phyloP scores from a whole-genome alignment of 2,113 vertebrate species.

The Columbina picui region DNA sequence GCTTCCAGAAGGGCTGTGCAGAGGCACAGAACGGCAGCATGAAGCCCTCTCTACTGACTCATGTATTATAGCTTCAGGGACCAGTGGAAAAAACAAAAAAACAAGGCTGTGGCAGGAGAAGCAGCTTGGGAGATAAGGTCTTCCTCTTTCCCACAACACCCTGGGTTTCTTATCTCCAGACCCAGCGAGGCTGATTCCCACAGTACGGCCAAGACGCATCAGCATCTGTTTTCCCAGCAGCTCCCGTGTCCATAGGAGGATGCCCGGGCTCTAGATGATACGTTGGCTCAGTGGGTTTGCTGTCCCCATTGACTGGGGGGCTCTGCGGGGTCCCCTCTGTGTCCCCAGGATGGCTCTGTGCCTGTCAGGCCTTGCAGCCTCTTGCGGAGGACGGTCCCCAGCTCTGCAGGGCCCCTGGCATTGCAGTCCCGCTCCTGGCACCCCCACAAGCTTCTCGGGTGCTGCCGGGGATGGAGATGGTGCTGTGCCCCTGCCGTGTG shows the following conservation, averaged over 20 bases:
- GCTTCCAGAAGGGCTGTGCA: not conserved
- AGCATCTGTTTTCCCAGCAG: not conserved
- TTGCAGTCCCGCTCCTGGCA: not conserved
- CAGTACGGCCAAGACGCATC: not conserved
- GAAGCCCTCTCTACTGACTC: not conserved
- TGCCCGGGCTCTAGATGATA: not conserved
- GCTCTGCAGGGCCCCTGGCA: not conserved
- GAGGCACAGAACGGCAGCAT: not conserved
- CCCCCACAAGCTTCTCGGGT: not conserved
- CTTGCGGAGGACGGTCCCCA: not conserved
- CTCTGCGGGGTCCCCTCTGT: accelerated
- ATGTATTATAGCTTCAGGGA: not conserved
- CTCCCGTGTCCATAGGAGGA: not conserved
- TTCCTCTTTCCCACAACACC: slow-evolving; percentile 53
- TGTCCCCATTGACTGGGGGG: not conserved
- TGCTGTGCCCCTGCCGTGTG: accelerated
- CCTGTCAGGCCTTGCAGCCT: accelerated
- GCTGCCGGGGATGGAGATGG: not conserved
- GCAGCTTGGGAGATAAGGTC: slow-evolving; percentile 14
- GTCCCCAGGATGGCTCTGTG: accelerated
- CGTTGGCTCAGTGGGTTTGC: accelerated
- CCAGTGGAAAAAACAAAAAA: no score
- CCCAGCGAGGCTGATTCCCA: not conserved
- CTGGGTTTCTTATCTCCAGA: slow-evolving; percentile 37
- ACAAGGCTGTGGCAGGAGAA: not conserved